Evolutionary conservation across 2,797 vertebrate genomes (phyloP), one percentile per base, ranked within the genome.

Genomic region (Syngnathus acus): DNA sequence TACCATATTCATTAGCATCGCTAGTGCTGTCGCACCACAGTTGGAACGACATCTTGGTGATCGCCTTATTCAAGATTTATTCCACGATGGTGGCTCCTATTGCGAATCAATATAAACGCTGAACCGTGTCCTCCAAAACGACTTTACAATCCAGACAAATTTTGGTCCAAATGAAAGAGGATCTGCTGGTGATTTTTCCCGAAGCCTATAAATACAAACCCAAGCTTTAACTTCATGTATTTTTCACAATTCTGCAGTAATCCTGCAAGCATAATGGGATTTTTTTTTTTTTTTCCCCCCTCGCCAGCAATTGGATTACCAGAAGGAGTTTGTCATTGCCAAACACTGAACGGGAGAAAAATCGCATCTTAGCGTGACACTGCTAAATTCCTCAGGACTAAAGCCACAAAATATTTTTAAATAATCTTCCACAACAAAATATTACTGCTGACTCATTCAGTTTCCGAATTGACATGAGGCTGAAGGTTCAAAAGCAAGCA

Each of bases 1-100:
- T 85, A 85, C 68, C 58, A 60, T 70, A 70, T 73, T 66, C 80
- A 84, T 88, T 85, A 86, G 68, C 73, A 73, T 80, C 73, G 68
- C 59, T 72, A 74, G 72, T 69, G 70, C 72, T 61, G 76, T 50
- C 23, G 5, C 38, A 21, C 59, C 59, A 42, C 58, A 40, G 19
- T 60, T 40, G 39, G 39, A 60, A 4, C 8, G 3, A 16, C 9
- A 40, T 53, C 11, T 54, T 70, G 61, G 69, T 64, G 32, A 72
- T 68, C 37, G 16, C 62, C 64, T 38, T 38, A 69, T 70, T 13
- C 5, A 8, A 68, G 43, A 59, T 72, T 70, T 57, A 16, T n/a
- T 54, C 40, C 1, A 37, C 67, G 65, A 23, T 9, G 50, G 57
- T 37, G 32, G 40, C 37, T 54, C 23, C 8, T 32, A 75, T 64